A percentile compares a stretch with the other conserved stretches of the same genome.
Evolutionary conservation across 2,888 invertebrate species (phyloP).

Genomic region (Amphipyra berbera): DNA sequence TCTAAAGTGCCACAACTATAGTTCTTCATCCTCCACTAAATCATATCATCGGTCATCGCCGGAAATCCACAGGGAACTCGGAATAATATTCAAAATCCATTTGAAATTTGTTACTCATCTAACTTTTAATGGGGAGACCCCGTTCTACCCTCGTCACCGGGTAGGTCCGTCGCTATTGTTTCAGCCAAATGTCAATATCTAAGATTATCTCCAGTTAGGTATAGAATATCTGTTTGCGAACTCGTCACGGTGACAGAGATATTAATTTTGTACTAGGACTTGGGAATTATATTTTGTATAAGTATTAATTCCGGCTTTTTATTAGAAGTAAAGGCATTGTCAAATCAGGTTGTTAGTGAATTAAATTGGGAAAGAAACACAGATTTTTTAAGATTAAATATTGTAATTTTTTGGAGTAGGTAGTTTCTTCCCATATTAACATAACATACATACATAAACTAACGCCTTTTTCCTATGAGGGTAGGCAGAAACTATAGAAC

Average conservation of each 20-base stretch:
- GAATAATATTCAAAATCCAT: slow-evolving; percentile 63
- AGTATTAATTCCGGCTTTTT: slow-evolving; percentile 9
- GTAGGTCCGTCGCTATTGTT: slow-evolving; percentile 55
- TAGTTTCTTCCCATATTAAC: too few species aligned
- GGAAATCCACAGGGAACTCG: slow-evolving; percentile 36
- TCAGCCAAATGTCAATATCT: slow-evolving; percentile 59
- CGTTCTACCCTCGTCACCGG: slow-evolving; percentile 66
- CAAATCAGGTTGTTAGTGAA: not conserved
- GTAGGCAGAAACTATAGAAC: too few species aligned
- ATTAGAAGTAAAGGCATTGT: not conserved
- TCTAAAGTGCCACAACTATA: too few species aligned
- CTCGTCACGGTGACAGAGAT: slow-evolving; percentile 20
- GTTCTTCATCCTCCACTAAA: too few species aligned
- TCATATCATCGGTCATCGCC: too few species aligned
- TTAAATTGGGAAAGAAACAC: too few species aligned
- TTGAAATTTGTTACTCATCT: slow-evolving; percentile 69
- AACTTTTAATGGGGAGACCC: slow-evolving; percentile 68
- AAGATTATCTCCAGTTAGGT: slow-evolving; percentile 36
- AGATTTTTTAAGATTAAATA: too few species aligned
- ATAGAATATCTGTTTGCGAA: slow-evolving; percentile 20
- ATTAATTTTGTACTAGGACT: slow-evolving; percentile 35
- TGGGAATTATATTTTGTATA: slow-evolving; percentile 1
- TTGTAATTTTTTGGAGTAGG: too few species aligned
- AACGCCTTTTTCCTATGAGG: too few species aligned
- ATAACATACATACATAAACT: too few species aligned